Base-by-base conservation (phyloP, 2,888 invertebrate genomes). In the Crioceris asparagi region DNA sequence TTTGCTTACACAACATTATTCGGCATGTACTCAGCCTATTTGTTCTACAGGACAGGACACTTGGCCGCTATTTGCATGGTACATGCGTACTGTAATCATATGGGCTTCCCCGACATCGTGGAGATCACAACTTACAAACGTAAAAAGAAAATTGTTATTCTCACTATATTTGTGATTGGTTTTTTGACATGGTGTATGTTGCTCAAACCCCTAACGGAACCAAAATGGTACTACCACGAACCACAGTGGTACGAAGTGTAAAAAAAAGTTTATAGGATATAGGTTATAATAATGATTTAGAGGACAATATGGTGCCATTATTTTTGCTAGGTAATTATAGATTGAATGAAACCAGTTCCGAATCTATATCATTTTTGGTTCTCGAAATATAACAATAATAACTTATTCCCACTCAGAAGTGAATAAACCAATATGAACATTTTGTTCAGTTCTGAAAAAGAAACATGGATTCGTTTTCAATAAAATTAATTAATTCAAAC, bases 11-110 rank as follows among this genome's bases (percentile, higher is more conserved):
- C 96, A 2, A 88, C 87, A 35, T 62, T 94, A 32, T 96, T 96
- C 68, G 96, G 94, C 40, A 83, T 83, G 32, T 96, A 96, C 63
- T 92, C 93, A 4, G 85, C 93, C n/a, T 92, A 80, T 61, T 65
- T 94, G 32, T 91, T 93, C 65, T 71, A 84, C 7, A 77, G 84
- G 60, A 94, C 93, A 51, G 91, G 92, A 23, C 92, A 94, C 62
- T 77, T 94, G 51, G 69, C 81, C 12, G 87, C 93, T 1, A 86
- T 91, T 3, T 77, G 93, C 50, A 64, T 90, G 11, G 91, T 83
- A 2, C 96, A 96, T 63, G 83, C 88, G 19, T 92, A 93, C 63
- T 96, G 96, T 65, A 96, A 96, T 64, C 86, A 90, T 64, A 92
- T 96, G 90, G 94, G 94, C 5, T 83, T 94, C 57, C 94, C 94